Evolutionary conservation across 2,113 vertebrate species (phyloP).

Genomic region (Scatophagus argus): DNA sequence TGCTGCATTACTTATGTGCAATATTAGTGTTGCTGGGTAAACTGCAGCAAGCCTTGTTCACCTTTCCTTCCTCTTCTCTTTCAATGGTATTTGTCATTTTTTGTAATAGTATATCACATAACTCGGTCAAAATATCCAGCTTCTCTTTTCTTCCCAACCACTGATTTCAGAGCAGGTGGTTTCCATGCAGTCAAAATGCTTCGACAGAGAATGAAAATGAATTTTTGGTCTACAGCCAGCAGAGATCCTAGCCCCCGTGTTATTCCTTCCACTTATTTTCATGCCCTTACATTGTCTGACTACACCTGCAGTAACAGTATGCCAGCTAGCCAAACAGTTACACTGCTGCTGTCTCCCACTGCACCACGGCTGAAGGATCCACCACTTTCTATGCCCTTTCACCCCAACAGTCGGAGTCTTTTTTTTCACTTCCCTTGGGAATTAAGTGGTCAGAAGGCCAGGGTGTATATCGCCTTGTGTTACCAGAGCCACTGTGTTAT

Average conservation of each 20-base stretch:
- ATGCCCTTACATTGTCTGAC: conserved; percentile 1
- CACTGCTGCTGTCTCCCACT: not conserved
- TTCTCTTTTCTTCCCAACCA: no score
- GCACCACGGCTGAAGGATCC: not conserved
- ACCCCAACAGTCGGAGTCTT: conserved; percentile 18
- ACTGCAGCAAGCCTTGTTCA: not conserved
- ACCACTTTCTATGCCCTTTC: conserved; percentile 22
- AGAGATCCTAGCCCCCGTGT: not conserved
- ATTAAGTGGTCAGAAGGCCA: not conserved
- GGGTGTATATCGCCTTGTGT: not conserved
- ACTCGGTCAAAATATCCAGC: not conserved
- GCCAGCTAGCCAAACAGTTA: conserved; percentile 27
- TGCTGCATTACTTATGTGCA: not conserved
- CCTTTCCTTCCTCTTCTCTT: not conserved
- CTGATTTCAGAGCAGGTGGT: not conserved
- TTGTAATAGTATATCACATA: not conserved
- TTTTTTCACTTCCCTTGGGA: conserved; percentile 29
- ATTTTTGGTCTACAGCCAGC: not conserved
- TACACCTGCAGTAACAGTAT: conserved; percentile 3
- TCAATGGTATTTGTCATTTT: not conserved
- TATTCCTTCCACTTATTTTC: conserved; percentile 6
- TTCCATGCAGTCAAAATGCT: conserved; percentile 2
- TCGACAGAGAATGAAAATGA: conserved; percentile 30
- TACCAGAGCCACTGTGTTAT: not conserved
- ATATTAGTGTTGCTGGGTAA: not conserved